phyloP scores from a whole-genome alignment of 2,888 invertebrate species.

The Xanthia icteritia region DNA sequence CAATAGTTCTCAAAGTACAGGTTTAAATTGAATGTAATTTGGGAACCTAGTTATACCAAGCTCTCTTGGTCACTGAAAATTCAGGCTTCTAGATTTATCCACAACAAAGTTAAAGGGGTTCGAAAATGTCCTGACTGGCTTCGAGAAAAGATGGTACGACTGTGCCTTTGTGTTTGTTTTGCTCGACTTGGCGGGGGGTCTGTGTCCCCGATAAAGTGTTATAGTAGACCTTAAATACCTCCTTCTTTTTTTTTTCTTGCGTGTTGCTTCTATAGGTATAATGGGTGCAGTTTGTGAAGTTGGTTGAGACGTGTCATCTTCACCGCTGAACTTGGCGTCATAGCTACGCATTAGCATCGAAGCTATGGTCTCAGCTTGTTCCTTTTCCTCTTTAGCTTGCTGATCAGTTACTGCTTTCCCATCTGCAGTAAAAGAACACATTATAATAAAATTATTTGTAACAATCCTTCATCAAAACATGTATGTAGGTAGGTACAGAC shows the following conservation, averaged over 20 bases:
- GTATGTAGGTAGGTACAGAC: neutral
- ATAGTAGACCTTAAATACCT: constrained; percentile 70
- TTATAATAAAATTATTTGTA: neutral
- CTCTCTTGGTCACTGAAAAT: too few relatives aligned
- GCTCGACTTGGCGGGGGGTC: too few relatives aligned
- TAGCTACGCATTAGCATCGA: constrained; percentile 82
- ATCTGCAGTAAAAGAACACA: constrained; percentile 64
- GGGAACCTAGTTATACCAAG: too few relatives aligned
- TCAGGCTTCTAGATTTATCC: too few relatives aligned
- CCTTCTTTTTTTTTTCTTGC: constrained; percentile 87
- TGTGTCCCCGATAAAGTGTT: too few relatives aligned
- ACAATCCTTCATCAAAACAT: neutral
- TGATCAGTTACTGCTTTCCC: constrained; percentile 76
- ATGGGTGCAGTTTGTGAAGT: constrained; percentile 83
- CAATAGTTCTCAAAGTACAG: too few relatives aligned
- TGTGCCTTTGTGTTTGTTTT: too few relatives aligned
- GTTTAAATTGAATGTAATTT: too few relatives aligned
- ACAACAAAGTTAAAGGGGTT: too few relatives aligned
- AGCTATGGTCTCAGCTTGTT: constrained; percentile 80
- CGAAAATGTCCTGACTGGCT: too few relatives aligned
- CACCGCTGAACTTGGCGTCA: constrained; percentile 82
- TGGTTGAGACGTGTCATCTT: constrained; percentile 88
- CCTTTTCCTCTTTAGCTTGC: constrained; percentile 81
- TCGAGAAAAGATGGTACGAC: too few relatives aligned
- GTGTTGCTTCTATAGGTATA: constrained; percentile 78